Conservation (phyloP, 2,113 vertebrate genomes). For the Trichechus manatus region DNA sequence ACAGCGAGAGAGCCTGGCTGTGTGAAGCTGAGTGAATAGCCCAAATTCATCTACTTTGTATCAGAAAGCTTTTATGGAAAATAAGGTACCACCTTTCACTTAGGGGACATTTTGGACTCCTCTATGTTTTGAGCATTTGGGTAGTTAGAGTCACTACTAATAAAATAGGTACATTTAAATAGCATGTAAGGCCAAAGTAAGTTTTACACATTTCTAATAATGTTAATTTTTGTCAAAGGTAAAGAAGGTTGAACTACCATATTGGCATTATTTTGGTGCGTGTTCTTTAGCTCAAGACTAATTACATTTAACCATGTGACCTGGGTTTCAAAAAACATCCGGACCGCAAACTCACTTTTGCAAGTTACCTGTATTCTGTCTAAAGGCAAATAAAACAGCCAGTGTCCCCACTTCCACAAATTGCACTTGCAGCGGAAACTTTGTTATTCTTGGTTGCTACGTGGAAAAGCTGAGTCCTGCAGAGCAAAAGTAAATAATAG, state of each 20-base stretch:
- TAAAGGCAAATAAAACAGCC: constrained; percentile 31
- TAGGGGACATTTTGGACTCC: background rate
- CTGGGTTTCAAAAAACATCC: constrained; percentile 10
- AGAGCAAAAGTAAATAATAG: background rate
- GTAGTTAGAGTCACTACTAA: background rate
- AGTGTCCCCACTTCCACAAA: background rate
- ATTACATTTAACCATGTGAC: background rate
- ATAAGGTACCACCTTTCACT: background rate
- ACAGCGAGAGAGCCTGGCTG: background rate
- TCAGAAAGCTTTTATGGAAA: background rate
- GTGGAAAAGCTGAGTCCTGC: background rate
- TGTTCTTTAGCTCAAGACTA: constrained; percentile 23
- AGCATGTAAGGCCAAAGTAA: background rate
- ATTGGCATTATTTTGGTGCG: background rate
- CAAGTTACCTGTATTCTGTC: background rate
- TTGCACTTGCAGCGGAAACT: background rate
- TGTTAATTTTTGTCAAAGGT: constrained; percentile 14
- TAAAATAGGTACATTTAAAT: background rate
- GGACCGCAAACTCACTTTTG: background rate
- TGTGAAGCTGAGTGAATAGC: background rate
- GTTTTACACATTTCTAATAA: constrained; percentile 1
- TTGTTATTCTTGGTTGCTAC: constrained; percentile 21
- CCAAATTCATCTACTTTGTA: background rate
- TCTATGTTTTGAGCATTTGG: background rate
- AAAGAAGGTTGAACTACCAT: background rate